Evolutionary conservation across 2,888 invertebrate genomes (phyloP).

Genomic region (Platerodrilus igneus): DNA sequence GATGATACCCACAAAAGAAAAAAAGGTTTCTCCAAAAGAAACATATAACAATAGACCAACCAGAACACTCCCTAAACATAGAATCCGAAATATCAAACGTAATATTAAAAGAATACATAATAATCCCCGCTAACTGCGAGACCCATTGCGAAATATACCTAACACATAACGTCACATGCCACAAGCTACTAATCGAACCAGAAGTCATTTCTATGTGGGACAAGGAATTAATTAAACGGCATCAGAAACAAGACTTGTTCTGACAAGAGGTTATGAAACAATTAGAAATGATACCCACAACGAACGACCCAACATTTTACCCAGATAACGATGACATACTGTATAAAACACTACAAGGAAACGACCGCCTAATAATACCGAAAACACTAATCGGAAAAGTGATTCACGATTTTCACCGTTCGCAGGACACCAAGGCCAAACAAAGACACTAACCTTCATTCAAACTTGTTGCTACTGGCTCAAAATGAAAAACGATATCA

Average conservation of each 20-base stretch:
- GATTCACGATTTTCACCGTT: conserved; percentile 27
- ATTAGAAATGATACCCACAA: too few relatives aligned
- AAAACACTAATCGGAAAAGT: conserved; percentile 10
- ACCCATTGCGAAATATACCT: too few relatives aligned
- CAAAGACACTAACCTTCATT: conserved; percentile 30
- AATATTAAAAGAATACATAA: too few relatives aligned
- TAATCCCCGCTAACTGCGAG: too few relatives aligned
- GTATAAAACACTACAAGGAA: conserved; percentile 12
- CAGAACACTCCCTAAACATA: too few relatives aligned
- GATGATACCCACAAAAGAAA: too few relatives aligned
- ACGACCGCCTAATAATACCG: conserved; percentile 19
- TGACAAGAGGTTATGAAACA: not conserved
- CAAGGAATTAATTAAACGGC: conserved; percentile 1
- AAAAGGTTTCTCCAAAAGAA: too few relatives aligned
- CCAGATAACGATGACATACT: conserved; percentile 15
- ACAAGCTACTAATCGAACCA: too few relatives aligned
- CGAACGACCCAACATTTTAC: conserved; percentile 11
- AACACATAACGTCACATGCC: too few relatives aligned
- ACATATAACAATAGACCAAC: too few relatives aligned
- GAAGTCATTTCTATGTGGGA: conserved; percentile 8
- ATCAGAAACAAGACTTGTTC: conserved; percentile 9
- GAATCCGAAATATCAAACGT: too few relatives aligned
- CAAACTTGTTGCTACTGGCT: conserved; percentile 30
- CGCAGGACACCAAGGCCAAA: conserved; percentile 33
- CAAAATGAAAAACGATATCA: conserved; percentile 26